Conservation (phyloP, 2,888 invertebrate genomes). For the Trissolcus brochymenae region DNA sequence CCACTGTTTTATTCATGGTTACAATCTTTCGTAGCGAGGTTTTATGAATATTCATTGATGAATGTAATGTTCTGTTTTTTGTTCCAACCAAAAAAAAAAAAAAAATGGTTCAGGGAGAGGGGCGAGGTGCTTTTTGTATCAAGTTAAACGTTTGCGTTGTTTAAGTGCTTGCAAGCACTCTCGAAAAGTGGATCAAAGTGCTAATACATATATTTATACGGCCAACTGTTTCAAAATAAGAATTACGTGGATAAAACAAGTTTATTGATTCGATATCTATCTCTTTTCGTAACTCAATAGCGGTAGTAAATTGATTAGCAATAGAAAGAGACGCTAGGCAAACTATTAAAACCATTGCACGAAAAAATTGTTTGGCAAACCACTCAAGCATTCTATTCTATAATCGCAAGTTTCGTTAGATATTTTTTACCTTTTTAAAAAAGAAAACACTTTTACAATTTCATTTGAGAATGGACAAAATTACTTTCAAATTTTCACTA, state of each 20-base stretch:
- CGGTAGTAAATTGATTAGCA: slow-evolving; percentile 8
- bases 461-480: no score
- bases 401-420: no score
- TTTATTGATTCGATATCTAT: slow-evolving; percentile 26
- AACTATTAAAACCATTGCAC: no score
- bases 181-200: slow-evolving; percentile 18
- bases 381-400: no score
- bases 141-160: slow-evolving; percentile 31
- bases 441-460: no score
- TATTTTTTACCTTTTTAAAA: no score
- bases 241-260: slow-evolving; percentile 12
- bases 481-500: no score
- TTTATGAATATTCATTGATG: slow-evolving; percentile 48
- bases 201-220: slow-evolving; percentile 26
- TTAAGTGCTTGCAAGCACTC: slow-evolving; percentile 17
- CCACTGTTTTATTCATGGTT: slow-evolving; percentile 53
- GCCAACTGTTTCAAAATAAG: slow-evolving; percentile 12
- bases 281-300: slow-evolving; percentile 9
- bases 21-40: slow-evolving; percentile 34
- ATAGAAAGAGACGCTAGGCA: not conserved
- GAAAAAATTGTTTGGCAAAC: no score
- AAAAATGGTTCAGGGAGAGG: not conserved
- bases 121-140: slow-evolving; percentile 14
- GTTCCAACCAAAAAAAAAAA: slow-evolving; percentile 11
- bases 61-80: slow-evolving; percentile 40